Conservation (phyloP, 2,113 vertebrate species). For the Xiphophorus couchianus region DNA sequence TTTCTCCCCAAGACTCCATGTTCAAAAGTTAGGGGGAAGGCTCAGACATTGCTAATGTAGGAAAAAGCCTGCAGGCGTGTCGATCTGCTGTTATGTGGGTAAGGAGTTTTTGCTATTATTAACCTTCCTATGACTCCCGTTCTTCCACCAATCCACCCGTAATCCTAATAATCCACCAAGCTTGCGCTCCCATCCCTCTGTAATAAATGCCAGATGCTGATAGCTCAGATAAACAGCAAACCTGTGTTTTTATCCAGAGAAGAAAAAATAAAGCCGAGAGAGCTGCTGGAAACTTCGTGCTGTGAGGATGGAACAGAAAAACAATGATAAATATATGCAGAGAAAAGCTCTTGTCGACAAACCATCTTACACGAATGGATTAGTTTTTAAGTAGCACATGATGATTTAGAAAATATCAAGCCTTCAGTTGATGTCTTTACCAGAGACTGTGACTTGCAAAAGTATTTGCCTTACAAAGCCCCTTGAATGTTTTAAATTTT, state of each 20-base stretch:
- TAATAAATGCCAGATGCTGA: constrained; percentile 82
- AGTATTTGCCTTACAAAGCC: background rate
- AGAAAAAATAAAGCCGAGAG: constrained; percentile 71
- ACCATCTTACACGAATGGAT: constrained; percentile 11
- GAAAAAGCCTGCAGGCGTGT: constrained; percentile 46
- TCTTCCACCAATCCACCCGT: constrained; percentile 65
- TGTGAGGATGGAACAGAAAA: constrained; percentile 74
- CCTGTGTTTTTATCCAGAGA: constrained; percentile 72
- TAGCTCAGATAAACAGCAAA: constrained; percentile 76
- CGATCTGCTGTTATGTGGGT: constrained; percentile 42
- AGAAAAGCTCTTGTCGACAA: constrained; percentile 39
- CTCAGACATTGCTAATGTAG: constrained; percentile 53
- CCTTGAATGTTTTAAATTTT: background rate
- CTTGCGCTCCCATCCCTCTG: constrained; percentile 63
- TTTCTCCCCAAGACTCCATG: constrained; percentile 48
- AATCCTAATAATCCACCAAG: constrained; percentile 78
- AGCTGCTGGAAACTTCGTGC: constrained; percentile 66
- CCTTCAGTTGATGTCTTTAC: background rate
- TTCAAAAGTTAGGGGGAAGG: constrained; percentile 30
- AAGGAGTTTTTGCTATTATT: constrained; percentile 72
- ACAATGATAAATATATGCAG: constrained; percentile 52
- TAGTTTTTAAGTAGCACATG: constrained; percentile 1
- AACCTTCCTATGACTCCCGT: constrained; percentile 68
- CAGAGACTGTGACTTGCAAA: background rate
- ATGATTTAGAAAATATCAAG: background rate